Percentiles rank a stretch among this genome's conserved stretches.
Evolutionary conservation across 2,888 invertebrate species (phyloP).

Genomic region (Craniophora ligustri): DNA sequence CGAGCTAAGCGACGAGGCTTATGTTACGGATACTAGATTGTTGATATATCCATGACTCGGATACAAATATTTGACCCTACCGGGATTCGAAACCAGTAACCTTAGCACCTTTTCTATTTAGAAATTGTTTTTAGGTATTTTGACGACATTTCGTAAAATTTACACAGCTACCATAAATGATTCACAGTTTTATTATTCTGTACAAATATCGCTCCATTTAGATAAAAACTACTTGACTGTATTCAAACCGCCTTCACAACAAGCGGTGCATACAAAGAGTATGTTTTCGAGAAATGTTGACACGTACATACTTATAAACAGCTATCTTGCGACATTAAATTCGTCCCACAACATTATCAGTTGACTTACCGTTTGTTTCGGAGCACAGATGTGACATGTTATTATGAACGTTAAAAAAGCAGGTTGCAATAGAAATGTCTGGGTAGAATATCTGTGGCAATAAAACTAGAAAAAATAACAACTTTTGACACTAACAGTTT

Average conservation of each 20-base stretch:
- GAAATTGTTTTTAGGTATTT: not conserved
- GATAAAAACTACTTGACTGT: constrained; percentile 34
- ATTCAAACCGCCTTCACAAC: constrained; percentile 11
- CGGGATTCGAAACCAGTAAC: too few relatives aligned
- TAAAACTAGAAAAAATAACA: not conserved
- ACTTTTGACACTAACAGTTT: too few relatives aligned
- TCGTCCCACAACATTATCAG: constrained; percentile 35
- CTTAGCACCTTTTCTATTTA: not conserved
- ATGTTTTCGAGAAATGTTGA: constrained; percentile 48
- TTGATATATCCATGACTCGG: too few relatives aligned
- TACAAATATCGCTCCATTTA: constrained; percentile 39
- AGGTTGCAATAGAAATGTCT: constrained; percentile 17
- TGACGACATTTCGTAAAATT: not conserved
- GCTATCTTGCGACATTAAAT: constrained; percentile 35
- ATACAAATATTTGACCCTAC: too few relatives aligned
- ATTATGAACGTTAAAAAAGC: constrained; percentile 12
- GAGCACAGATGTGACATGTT: constrained; percentile 15
- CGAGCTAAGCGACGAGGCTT: too few relatives aligned
- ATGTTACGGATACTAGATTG: too few relatives aligned
- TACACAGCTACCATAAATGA: constrained; percentile 11
- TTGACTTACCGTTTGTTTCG: constrained; percentile 23
- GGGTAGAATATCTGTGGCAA: constrained; percentile 7
- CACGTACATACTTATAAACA: constrained; percentile 49
- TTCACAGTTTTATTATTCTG: constrained; percentile 42
- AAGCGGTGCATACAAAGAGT: constrained; percentile 56